Conservation (phyloP, 2,797 vertebrate genomes). For the Aythya fuligula region DNA sequence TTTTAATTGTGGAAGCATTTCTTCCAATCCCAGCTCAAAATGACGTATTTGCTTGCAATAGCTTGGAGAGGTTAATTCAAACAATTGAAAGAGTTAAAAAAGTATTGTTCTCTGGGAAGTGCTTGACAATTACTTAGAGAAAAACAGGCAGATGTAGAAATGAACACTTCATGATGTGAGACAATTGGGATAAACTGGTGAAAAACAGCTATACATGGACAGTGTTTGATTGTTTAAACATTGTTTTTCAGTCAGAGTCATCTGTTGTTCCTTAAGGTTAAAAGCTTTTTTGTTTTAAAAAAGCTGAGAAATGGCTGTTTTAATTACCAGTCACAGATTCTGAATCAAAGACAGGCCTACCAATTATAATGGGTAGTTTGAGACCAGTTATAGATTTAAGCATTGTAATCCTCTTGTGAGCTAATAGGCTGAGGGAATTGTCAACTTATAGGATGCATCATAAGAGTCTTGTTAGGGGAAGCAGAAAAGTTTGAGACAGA, state of each 20-base stretch:
- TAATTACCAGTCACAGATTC: neutral
- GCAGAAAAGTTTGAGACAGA: neutral
- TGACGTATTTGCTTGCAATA: neutral
- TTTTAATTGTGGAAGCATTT: neutral
- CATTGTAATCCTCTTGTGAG: neutral
- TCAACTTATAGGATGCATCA: neutral
- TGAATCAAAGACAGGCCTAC: neutral
- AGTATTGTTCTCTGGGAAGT: neutral
- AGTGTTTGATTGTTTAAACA: neutral
- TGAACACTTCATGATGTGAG: neutral
- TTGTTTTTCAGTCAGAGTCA: neutral
- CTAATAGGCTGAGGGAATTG: neutral
- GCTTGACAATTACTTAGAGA: neutral
- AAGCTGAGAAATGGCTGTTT: neutral
- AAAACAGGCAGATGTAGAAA: neutral
- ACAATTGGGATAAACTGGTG: neutral
- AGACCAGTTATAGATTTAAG: neutral
- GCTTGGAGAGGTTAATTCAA: neutral
- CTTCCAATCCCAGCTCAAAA: neutral
- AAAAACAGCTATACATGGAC: neutral
- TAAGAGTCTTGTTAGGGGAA: neutral
- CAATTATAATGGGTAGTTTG: fast-evolving
- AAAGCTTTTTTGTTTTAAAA: neutral
- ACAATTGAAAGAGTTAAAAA: neutral
- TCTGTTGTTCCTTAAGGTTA: neutral